These are phyloP conservation scores for Cheilosia vernalis DNA, from an alignment of 2,888 invertebrate species.

Conservation along the genomic window DNA sequence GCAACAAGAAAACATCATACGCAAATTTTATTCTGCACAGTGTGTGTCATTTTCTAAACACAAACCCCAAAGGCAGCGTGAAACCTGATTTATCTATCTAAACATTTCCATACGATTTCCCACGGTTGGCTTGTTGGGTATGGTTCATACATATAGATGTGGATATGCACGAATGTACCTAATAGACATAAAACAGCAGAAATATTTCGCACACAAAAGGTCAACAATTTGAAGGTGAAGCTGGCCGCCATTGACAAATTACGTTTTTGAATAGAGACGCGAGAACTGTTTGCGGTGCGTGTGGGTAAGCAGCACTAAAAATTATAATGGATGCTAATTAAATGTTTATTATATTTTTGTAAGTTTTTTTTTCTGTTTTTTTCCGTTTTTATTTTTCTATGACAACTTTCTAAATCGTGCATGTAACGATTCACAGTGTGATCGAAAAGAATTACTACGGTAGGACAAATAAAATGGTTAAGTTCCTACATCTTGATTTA, in stretches of 20 bases:
- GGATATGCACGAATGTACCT: not conserved
- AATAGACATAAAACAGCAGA: not conserved
- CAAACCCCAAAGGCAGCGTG: not conserved
- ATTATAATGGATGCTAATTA: slow-evolving; percentile 43
- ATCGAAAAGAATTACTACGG: not conserved
- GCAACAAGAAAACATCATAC: no score
- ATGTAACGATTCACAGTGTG: slow-evolving; percentile 5
- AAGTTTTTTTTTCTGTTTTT: not conserved
- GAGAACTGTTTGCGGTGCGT: not conserved
- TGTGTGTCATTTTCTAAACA: no score
- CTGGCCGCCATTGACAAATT: slow-evolving; percentile 48
- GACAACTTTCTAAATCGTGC: slow-evolving; percentile 36
- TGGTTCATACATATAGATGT: not conserved
- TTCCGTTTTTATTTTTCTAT: slow-evolving; percentile 26
- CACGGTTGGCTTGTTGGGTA: slow-evolving; percentile 11
- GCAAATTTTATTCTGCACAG: no score
- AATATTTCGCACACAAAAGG: slow-evolving; percentile 44
- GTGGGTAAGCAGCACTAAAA: slow-evolving; percentile 24
- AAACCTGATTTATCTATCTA: slow-evolving; percentile 33
- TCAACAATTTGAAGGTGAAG: slow-evolving; percentile 54
- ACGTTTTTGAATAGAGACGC: slow-evolving; percentile 38
- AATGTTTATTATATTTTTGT: slow-evolving; percentile 16
- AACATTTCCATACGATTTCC: slow-evolving; percentile 38
- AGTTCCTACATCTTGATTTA: no score
- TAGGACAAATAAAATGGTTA: not conserved